phyloP scores from a whole-genome alignment of 2,797 vertebrate species.

The Silurus aristotelis region DNA sequence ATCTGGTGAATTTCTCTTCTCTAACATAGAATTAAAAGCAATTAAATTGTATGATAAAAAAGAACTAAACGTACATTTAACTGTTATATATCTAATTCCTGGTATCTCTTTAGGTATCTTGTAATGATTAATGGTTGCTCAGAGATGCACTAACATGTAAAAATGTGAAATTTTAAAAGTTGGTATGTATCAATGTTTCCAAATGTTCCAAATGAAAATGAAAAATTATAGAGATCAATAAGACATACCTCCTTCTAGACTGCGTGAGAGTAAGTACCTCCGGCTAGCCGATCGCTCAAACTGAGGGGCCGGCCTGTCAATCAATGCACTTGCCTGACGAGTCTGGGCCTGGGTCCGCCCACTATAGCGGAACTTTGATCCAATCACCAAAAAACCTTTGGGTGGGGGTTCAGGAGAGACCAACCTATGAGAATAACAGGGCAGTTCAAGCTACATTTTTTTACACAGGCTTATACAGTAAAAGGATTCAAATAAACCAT shows the following conservation, averaged over 20 bases:
- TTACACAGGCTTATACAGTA: neutral
- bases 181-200: neutral
- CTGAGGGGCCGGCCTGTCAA: slow-evolving; percentile 93
- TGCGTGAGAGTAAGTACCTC: slow-evolving; percentile 92
- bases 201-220: neutral
- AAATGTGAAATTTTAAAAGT: neutral
- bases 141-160: neutral
- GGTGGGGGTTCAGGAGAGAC: slow-evolving; percentile 97
- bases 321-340: slow-evolving; percentile 92
- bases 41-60: too few relatives aligned
- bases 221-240: neutral
- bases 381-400: slow-evolving; percentile 97
- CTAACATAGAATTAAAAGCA: too few relatives aligned
- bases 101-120: too few relatives aligned
- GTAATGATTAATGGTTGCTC: neutral
- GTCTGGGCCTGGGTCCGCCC: slow-evolving; percentile 97
- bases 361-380: slow-evolving; percentile 98
- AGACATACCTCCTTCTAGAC: slow-evolving; percentile 90
- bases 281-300: slow-evolving; percentile 97
- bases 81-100: too few relatives aligned
- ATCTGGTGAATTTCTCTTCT: too few relatives aligned
- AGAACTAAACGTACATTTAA: too few relatives aligned
- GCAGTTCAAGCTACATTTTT: neutral
- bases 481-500: neutral
- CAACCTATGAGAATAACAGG: slow-evolving; percentile 73